A percentile compares a stretch with the other conserved stretches of the same genome.
Conservation (phyloP, 1,140 invertebrate species). For the Venustaconcha ellipsiformis region DNA sequence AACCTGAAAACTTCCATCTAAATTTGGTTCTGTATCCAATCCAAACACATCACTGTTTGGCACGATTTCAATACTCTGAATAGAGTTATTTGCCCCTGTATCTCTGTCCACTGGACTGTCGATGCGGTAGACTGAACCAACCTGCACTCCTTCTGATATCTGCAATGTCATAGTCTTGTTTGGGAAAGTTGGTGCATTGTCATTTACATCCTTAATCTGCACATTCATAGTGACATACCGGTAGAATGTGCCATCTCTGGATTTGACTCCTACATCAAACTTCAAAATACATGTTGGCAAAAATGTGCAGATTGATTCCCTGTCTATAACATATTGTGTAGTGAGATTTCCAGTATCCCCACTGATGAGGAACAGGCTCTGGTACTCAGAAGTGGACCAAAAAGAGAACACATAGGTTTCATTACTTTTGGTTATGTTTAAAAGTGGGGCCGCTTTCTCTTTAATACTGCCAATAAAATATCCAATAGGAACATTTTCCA, state of each 20-base stretch:
- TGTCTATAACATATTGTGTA: slow-evolving; percentile 20
- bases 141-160: slow-evolving; percentile 49
- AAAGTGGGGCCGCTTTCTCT: not conserved
- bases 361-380: slow-evolving; percentile 24
- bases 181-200: slow-evolving; percentile 60
- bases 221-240: slow-evolving; percentile 38
- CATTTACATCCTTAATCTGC: slow-evolving; percentile 54
- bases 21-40: slow-evolving; percentile 39
- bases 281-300: slow-evolving; percentile 5
- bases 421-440: not conserved
- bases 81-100: slow-evolving; percentile 49
- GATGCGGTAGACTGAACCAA: slow-evolving; percentile 43
- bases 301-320: slow-evolving; percentile 19
- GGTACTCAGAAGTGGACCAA: slow-evolving; percentile 3
- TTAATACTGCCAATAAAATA: slow-evolving; percentile 18
- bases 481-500: slow-evolving; percentile 17
- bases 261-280: slow-evolving; percentile 27
- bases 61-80: slow-evolving; percentile 44
- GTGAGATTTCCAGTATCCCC: slow-evolving; percentile 21
- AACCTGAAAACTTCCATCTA: slow-evolving; percentile 49
- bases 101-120: slow-evolving; percentile 56
- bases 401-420: slow-evolving; percentile 12
- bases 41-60: slow-evolving; percentile 38
- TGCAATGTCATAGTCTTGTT: slow-evolving; percentile 34
- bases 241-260: slow-evolving; percentile 10